Evolutionary conservation across 1,140 invertebrate genomes (phyloP), one percentile per base, ranked within the genome.

Genomic region (Bombyx mandarina): DNA sequence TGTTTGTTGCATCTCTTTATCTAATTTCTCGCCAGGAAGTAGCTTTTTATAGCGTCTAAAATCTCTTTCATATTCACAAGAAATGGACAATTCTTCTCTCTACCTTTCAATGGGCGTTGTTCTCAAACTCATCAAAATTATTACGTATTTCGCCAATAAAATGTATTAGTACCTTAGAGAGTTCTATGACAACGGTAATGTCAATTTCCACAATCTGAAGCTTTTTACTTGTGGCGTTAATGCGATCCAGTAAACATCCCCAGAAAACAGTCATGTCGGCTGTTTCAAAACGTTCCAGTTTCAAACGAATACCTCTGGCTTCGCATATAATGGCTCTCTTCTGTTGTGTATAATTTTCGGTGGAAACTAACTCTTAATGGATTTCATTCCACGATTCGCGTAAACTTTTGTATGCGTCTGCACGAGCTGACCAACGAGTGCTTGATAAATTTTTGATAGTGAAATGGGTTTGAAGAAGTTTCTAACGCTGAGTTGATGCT

Each of bases 401-500:
- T 57, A 63, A 56, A 59, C 57, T 63, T 59, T 55, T 62, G 45
- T 56, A 58, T 55, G 61, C 56, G 42, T 62, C 61, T 52, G 47
- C 61, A 51, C 53, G 46, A 58, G 61, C 56, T 58, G 57, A 62
- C 56, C 61, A 62, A 62, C 56, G 56, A 55, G 61, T 62, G 44
- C 48, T 55, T 50, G 53, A 56, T 56, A 61, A 10, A 52, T 45
- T 61, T 56, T 52, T 61, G 54, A 60, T 45, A 42, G 52, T 60
- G 44, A 59, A 59, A 53, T 59, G 57, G 9, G 9, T 10, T 7
- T 7, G 47, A 48, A 48, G 9, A 48, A 48, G 47, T 48, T 48
- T 18, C 47, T 18, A 48, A 48, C 47, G 47, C 47, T 48, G 47
- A 48, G 47, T 48, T 48, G 47, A 48, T 18, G 47, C 9, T 48